Base-by-base conservation (phyloP, 2,888 invertebrate genomes). In the Thelaira solivaga region DNA sequence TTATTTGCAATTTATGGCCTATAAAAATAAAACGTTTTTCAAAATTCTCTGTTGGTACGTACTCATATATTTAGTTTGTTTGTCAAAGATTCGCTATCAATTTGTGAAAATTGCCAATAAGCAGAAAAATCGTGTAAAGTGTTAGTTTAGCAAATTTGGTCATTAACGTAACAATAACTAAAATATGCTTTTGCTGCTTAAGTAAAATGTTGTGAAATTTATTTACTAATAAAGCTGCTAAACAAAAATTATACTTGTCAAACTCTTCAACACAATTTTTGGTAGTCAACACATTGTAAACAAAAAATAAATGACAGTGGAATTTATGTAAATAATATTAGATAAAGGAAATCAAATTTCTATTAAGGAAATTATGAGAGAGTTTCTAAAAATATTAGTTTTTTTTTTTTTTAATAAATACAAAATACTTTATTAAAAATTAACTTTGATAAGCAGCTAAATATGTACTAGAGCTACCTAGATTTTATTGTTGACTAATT, bases 121-220 rank as follows among this genome's bases (percentile, higher is more conserved):
- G 10, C 7, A 31, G 8, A 13, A 4, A 36, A n/a, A 41, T 55
- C 55, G 51, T 36, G 51, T 43, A 45, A 53, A 55, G 45, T 64
- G 45, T 64, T 45, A 34, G 81, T 81, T 83, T 31, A 68, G 47
- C 55, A 64, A 51, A 20, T 39, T 41, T 69, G 77, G 64, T 59
- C 73, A 78, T 78, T 78, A 78, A 69, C 77, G 59, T 64, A 53
- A 51, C 20, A 59, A n/a, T n/a, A n/a, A 10, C 43, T 16, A 18
- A 51, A 71, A 61, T 16, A 31, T 45, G 41, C 24, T 31, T 2
- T 20, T 45, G 55, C 16, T 53, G 41, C 39, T 64, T 39, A 43
- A 45, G 18, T 24, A 24, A 55, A 45, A 34, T 45, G 43, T 67
- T 67, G 16, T 45, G 55, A 10, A 67, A 67, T 55, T 55, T 55